A percentile compares a stretch with the other conserved stretches of the same genome.
Conservation (phyloP, 2,797 vertebrate genomes). For the Phataginus tricuspis region DNA sequence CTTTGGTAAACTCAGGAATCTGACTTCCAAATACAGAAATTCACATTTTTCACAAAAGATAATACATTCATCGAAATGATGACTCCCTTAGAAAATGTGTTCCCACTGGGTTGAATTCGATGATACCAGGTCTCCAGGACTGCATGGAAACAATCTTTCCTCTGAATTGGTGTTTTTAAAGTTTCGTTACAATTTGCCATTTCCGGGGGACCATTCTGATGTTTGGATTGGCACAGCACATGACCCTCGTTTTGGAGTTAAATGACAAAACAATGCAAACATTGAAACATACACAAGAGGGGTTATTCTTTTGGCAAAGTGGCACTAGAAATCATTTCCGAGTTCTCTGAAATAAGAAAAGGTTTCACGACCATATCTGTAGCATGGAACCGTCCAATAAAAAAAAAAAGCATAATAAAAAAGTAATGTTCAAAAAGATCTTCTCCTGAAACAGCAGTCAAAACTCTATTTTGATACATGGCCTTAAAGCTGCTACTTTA, state of each 20-base stretch:
- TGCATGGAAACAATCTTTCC: neutral
- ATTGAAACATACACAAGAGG: neutral
- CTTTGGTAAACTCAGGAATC: neutral
- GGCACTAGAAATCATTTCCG: neutral
- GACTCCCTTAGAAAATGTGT: neutral
- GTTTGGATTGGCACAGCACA: neutral
- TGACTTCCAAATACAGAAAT: neutral
- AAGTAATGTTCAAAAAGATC: neutral
- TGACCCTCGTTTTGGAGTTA: neutral
- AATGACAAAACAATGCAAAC: conserved; percentile 30
- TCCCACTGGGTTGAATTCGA: neutral
- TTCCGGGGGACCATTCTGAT: neutral
- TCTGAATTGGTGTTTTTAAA: neutral
- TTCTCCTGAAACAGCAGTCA: conserved; percentile 31
- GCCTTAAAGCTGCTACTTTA: neutral
- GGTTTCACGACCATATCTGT: neutral
- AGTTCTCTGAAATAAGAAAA: neutral
- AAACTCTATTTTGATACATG: conserved; percentile 3
- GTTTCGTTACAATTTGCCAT: neutral
- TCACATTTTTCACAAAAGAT: neutral
- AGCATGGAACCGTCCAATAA: neutral
- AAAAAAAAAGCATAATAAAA: neutral
- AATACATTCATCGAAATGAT: neutral
- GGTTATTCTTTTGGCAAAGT: neutral
- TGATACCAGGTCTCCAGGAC: neutral